Percentiles rank a stretch among this genome's conserved stretches.
phyloP scores from a whole-genome alignment of 2,888 invertebrate species.

The Punctoribates punctum region DNA sequence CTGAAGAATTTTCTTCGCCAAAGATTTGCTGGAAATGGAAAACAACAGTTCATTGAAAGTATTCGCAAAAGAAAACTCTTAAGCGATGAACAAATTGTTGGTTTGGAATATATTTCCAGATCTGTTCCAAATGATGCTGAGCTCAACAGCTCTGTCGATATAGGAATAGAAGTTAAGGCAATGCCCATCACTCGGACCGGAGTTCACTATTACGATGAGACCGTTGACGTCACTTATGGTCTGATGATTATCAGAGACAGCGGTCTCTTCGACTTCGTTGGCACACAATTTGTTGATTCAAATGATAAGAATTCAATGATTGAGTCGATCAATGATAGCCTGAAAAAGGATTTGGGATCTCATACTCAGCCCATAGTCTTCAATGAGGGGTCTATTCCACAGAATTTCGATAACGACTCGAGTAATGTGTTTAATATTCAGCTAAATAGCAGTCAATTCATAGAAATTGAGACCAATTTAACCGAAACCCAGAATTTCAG shows the following conservation, averaged over 20 bases:
- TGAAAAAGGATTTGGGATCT: constrained; percentile 5
- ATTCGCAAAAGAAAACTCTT: not conserved
- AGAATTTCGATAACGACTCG: not conserved
- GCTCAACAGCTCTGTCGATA: no score
- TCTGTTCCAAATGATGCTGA: not conserved
- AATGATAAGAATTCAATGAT: not conserved
- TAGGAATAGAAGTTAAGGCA: no score
- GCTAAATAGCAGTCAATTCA: not conserved
- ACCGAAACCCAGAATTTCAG: not conserved
- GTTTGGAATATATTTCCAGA: not conserved
- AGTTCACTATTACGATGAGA: not conserved
- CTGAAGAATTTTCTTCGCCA: constrained; percentile 55
- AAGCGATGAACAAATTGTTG: not conserved
- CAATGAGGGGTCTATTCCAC: not conserved
- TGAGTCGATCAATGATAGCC: not conserved
- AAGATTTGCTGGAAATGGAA: constrained; percentile 18
- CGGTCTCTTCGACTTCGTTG: constrained; percentile 27
- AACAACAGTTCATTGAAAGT: constrained; percentile 17
- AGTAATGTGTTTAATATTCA: not conserved
- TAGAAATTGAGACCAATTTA: constrained; percentile 10
- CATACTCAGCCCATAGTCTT: not conserved
- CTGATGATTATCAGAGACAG: constrained; percentile 16
- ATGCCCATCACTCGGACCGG: not conserved
- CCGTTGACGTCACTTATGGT: not conserved
- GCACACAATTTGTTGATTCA: no score